Percentiles rank a stretch among this genome's conserved stretches.
These are phyloP conservation scores for Hydrolagus affinis DNA, from an alignment of 2,113 vertebrate genomes.

Conservation along the genomic window DNA sequence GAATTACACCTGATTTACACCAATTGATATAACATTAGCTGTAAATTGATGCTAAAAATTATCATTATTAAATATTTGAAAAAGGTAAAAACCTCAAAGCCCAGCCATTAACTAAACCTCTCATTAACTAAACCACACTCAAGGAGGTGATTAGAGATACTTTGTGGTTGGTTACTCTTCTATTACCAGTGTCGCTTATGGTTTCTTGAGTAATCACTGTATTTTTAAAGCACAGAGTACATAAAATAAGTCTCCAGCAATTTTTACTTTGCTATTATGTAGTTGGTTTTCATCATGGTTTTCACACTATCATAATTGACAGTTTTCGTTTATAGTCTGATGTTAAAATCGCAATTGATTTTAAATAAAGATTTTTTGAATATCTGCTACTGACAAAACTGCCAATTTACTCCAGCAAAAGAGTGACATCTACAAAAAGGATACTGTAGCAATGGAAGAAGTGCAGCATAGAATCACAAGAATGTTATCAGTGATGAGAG, in stretches of 20 bases:
- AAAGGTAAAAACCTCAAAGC: neutral
- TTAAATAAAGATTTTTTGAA: neutral
- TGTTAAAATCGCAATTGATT: neutral
- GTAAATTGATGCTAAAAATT: neutral
- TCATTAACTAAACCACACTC: neutral
- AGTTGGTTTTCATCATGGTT: neutral
- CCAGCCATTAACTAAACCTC: neutral
- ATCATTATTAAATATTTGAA: neutral
- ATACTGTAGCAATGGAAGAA: too few species aligned
- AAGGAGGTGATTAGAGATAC: too few species aligned
- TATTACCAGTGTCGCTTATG: neutral
- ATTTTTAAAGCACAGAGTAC: neutral
- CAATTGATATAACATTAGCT: neutral
- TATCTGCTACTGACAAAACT: neutral
- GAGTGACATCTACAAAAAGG: too few species aligned
- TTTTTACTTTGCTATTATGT: neutral
- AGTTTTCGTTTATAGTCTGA: neutral
- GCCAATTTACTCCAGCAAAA: neutral
- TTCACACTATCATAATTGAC: neutral
- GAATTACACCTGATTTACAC: too few species aligned
- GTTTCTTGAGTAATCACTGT: neutral
- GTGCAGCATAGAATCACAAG: too few species aligned
- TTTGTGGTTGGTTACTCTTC: neutral
- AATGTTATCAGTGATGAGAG: too few species aligned
- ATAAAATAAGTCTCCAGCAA: slow-evolving; percentile 2